A percentile compares a stretch with the other conserved stretches of the same genome.
phyloP scores from a whole-genome alignment of 2,888 invertebrate genomes.

The Cheilosia scutellata region DNA sequence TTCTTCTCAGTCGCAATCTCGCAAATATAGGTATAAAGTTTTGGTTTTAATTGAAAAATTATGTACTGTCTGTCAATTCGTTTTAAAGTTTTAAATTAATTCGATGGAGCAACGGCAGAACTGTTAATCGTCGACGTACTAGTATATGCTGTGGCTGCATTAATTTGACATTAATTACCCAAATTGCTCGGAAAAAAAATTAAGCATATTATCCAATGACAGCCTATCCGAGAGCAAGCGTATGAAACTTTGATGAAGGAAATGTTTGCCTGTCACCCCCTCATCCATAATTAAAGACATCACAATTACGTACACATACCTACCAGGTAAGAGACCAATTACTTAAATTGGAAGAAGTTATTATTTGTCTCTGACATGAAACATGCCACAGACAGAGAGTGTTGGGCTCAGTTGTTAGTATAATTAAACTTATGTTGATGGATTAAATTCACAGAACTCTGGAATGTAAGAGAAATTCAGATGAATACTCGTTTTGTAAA shows the following conservation, averaged over 20 bases:
- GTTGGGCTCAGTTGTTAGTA: constrained; percentile 15
- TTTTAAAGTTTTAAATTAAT: too few relatives aligned
- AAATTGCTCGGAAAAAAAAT: constrained; percentile 52
- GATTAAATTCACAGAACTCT: constrained; percentile 11
- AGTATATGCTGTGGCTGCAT: not conserved
- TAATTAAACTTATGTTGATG: constrained; percentile 31
- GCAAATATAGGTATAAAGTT: too few relatives aligned
- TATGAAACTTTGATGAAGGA: constrained; percentile 46
- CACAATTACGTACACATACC: constrained; percentile 18
- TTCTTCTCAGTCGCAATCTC: too few relatives aligned
- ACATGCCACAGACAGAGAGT: constrained; percentile 21
- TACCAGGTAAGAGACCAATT: constrained; percentile 40
- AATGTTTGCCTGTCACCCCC: constrained; percentile 53
- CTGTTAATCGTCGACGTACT: too few relatives aligned
- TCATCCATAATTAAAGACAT: constrained; percentile 58
- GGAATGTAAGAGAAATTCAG: too few relatives aligned
- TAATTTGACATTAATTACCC: constrained; percentile 55
- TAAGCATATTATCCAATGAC: constrained; percentile 3
- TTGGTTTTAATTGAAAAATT: too few relatives aligned
- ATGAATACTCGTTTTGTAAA: too few relatives aligned
- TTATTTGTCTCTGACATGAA: constrained; percentile 60
- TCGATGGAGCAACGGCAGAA: too few relatives aligned
- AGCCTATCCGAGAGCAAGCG: constrained; percentile 24
- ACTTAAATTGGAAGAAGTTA: constrained; percentile 66
- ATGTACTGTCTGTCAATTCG: too few relatives aligned